Conservation (phyloP, 1,140 invertebrate species). For the Notospermus geniculatus region DNA sequence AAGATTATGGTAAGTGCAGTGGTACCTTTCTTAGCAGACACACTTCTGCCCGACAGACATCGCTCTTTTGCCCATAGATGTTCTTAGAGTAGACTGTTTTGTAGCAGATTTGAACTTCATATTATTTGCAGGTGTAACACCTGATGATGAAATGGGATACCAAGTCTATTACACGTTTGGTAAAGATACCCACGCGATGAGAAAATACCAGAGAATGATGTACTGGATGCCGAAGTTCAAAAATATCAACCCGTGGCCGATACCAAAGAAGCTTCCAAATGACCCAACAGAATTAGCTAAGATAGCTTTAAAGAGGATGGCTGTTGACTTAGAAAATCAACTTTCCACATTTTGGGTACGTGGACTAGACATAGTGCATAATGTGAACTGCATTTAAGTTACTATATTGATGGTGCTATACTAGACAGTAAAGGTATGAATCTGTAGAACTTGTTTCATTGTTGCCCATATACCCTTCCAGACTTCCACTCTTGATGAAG, state of each 20-base stretch:
- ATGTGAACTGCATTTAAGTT: too few species aligned
- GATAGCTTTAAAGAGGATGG: conserved; percentile 82
- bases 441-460: too few species aligned
- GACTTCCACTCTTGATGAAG: too few species aligned
- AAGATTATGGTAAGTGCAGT: conserved; percentile 69
- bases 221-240: conserved; percentile 99
- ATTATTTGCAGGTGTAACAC: conserved; percentile 72
- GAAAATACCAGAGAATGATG: conserved; percentile 87
- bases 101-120: too few species aligned
- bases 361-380: too few species aligned
- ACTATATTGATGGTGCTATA: too few species aligned
- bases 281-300: conserved; percentile 77
- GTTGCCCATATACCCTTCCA: too few species aligned
- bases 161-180: conserved; percentile 85
- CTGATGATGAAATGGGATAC: conserved; percentile 81
- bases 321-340: conserved; percentile 75
- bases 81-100: too few species aligned
- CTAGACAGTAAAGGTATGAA: too few species aligned
- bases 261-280: conserved; percentile 64
- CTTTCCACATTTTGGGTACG: conserved; percentile 70
- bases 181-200: conserved; percentile 68
- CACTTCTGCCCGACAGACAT: not conserved
- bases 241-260: conserved; percentile 83
- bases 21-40: not conserved
- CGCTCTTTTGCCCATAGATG: too few species aligned